Evolutionary conservation across 1,140 invertebrate species (phyloP), one percentile per base, ranked within the genome.

Genomic region (Lanistes nyassanus): DNA sequence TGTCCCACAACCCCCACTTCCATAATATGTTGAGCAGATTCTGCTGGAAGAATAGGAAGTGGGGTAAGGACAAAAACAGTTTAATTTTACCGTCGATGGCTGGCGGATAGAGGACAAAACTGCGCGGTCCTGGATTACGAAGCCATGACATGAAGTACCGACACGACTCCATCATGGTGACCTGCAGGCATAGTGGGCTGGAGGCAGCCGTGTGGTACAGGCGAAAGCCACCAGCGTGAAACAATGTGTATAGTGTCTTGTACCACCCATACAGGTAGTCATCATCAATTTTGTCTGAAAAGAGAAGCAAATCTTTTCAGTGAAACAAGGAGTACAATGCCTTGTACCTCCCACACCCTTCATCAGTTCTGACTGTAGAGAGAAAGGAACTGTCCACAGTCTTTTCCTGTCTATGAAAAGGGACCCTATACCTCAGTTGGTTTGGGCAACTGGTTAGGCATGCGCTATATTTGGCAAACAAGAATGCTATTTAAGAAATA

Each of bases 111-210:
- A 87, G 74, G 39, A 87, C 79, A 66, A 84, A 86, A 13, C 76
- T 79, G 16, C 78, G 76, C 26, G 84, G 83, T 34, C 86, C 85
- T 16, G 85, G 85, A 64, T 85, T 81, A 39, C 78, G 75, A 19
- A 87, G 78, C 83, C 85, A 88, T 13, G 86, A 87, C 80, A 87
- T 75, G 69, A 82, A 88, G 70, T 88, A 88, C 21, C 81, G 70
- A 78, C 87, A 88, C 3, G 87, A 88, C 68, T 88, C 85, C 87
- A 88, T 88, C 65, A 88, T 81, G 31, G 87, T 88, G 55, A 86
- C 85, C 62, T 88, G 86, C 36, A 88, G 75, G 83, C 87, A 88
- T 13, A 88, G 81, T 3, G 82, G 75, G 76, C 85, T 82, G 19
- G 82, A 84, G 23, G 85, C 79, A 7, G 83, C 77, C 2, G 86